phyloP scores from a whole-genome alignment of 2,888 invertebrate genomes.

The Halocaridina rubra region DNA sequence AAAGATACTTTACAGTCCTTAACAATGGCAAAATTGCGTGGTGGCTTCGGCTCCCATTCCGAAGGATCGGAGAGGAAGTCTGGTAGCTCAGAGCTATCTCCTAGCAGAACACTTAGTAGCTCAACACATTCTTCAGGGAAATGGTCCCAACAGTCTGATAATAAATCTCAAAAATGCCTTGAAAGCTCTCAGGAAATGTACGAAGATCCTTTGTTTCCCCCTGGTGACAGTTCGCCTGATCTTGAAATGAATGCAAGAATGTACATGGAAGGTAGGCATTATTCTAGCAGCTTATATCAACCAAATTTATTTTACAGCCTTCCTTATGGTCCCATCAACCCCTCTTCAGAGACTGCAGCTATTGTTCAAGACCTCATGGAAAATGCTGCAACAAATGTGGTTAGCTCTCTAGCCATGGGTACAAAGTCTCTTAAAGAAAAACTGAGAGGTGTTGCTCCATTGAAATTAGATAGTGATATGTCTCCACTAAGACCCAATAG shows the following conservation, averaged over 20 bases:
- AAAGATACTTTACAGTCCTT: conserved; percentile 21
- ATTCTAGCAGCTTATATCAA: background rate
- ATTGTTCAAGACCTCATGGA: conserved; percentile 41
- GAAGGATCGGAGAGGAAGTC: background rate
- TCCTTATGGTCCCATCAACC: conserved; percentile 40
- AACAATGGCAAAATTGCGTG: background rate
- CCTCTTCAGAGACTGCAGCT: conserved; percentile 32
- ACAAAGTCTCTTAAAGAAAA: conserved; percentile 34
- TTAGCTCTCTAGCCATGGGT: conserved; percentile 37
- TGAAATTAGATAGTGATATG: background rate
- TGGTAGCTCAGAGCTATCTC: background rate
- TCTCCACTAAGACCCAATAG: background rate
- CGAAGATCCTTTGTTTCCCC: conserved; percentile 41
- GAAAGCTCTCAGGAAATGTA: conserved; percentile 34
- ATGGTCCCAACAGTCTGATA: conserved; percentile 22
- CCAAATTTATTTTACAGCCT: conserved; percentile 27
- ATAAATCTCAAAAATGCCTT: conserved; percentile 20
- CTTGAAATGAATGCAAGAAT: conserved; percentile 12
- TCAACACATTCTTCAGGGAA: conserved; percentile 6
- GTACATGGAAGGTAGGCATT: background rate
- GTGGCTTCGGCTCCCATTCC: background rate
- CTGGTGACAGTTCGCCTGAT: conserved; percentile 35
- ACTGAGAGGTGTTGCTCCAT: conserved; percentile 28
- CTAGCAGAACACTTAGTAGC: background rate
- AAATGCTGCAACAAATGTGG: conserved; percentile 46